Evolutionary conservation across 1,140 invertebrate species (phyloP), one percentile per base, ranked within the genome.

Genomic region (Ceratitis capitata): DNA sequence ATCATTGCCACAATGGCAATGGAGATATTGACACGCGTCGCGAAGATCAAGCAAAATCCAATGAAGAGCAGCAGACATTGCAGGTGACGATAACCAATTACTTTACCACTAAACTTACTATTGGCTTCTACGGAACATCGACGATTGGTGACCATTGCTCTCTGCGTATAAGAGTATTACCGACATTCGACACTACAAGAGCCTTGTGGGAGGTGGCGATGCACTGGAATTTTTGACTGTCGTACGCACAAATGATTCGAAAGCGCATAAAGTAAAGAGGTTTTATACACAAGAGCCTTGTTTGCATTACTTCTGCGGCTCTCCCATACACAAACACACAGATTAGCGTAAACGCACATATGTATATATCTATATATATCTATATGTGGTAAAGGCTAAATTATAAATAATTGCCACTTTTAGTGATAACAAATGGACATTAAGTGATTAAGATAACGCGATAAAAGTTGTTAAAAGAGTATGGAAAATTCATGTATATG

Each of bases 21-120:
- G 7, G 95, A 95, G 84, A 96, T 92, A 82, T 95, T 95, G 16
- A 95, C 94, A 84, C 95, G 90, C 87, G 94, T 93, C 12, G 93
- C 93, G 88, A 95, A 95, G 1, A 94, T 94, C 47, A 94, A 92
- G 0, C 94, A 88, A 85, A 95, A 93, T 0, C 94, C 93, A 12
- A 94, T 86, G 88, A 95, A 95, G 51, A 95, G 91, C 23, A 96
- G 88, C 4, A 95, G 83, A 0, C 93, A 92, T 88, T 96, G 95
- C 9, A 93, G 86, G 88, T 96, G 95, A 19, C 95, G 93, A 5
- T 94, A 92, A 16, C 95, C 95, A 26, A 95, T 89, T 0, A 89
- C 86, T 42, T 88, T 87, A 42, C 84, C 90, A 90, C 12, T 9
- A 86, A 87, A n/a, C 10, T 64, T 32, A 1, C 26, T 64, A 32